Evolutionary conservation across 2,888 invertebrate species (phyloP), one percentile per base, ranked within the genome.

Genomic region (Clitarchus hookeri): DNA sequence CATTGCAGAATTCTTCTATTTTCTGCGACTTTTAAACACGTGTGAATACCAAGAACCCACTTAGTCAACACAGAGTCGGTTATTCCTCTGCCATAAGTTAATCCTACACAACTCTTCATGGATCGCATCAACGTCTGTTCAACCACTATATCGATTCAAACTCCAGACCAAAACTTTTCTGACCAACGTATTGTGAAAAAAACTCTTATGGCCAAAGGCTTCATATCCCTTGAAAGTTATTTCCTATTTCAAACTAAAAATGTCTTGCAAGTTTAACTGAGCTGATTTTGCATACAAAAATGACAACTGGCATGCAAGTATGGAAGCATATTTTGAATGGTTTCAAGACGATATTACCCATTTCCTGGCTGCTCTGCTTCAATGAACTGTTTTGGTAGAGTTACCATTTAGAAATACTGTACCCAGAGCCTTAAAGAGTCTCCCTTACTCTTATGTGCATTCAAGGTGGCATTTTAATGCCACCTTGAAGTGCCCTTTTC

Each of bases 401-500:
- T n/a, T n/a, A n/a, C n/a, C n/a, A n/a, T n/a, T n/a, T n/a, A n/a
- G n/a, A n/a, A n/a, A n/a, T 86, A 86, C 65, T 87, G 87, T 54
- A 86, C 36, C 85, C 87, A 86, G 23, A 88, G 53, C 65, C 84
- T 85, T 11, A 85, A 85, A 27, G 88, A 86, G 8, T n/a, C 87
- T 85, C 27, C 27, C 23, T 36, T 27, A 8, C 27, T 23, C 85
- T 25, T 23, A 19, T 79, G 16, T 27, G 44, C 23, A 78, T 78
- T 26, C 44, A 27, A 44, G 44, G 0, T 44, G 36, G 26, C 16
- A 0, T 80, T 77, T 23, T 25, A 85, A 44, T 27, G 79, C 23
- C n/a, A n/a, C n/a, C n/a, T n/a, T 80, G n/a, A 36, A 44, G 25
- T 12, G 23, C 27, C 6, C 25, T 85, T 79, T n/a, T 36, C 44